Evolutionary conservation across 2,113 vertebrate genomes (phyloP), one percentile per base, ranked within the genome.

Genomic region (Hippocampus mohnikei): DNA sequence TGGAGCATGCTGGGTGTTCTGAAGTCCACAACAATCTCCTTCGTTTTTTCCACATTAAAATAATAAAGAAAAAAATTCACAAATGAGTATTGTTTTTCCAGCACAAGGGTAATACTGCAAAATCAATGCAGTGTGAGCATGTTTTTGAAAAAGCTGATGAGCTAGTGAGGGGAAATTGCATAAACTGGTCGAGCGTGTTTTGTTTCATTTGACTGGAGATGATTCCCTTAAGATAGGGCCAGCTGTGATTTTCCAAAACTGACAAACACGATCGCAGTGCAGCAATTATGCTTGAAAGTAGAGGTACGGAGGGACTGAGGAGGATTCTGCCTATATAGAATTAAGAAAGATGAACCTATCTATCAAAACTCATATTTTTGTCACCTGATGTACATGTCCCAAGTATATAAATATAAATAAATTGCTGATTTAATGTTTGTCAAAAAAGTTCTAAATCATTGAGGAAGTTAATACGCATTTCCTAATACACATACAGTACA

Each of bases 181-280:
- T 64, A 0, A 69, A 63, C 46, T 2, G 41, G 55, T 16, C 16
- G 20, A 20, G 21, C 2, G 21, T 56, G 29, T 10, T 11, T 20
- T 67, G 55, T 21, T 50, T 16, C n/a, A 8, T 46, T 23, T 60
- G 16, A 60, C 58, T 29, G 3, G 27, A 50, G 1, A 18, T 2
- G 46, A 52, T 55, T 77, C 70, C 61, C 64, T 70, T 58, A 58
- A 74, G 59, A 58, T 25, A 21, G 23, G 11, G n/a, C 16, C 41
- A 40, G 10, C 58, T 67, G 75, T 67, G 41, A 66, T 82, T 81
- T 81, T 83, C 77, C 62, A 33, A 7, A 27, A 50, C 40, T 44
- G 8, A 72, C 16, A 62, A 50, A 82, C 88, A 71, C 55, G 82
- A 61, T 74, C 41, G 42, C 21, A 23, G 9, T 25, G 12, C 63